phyloP scores from a whole-genome alignment of 2,888 invertebrate species.

The Baronia brevicornis region DNA sequence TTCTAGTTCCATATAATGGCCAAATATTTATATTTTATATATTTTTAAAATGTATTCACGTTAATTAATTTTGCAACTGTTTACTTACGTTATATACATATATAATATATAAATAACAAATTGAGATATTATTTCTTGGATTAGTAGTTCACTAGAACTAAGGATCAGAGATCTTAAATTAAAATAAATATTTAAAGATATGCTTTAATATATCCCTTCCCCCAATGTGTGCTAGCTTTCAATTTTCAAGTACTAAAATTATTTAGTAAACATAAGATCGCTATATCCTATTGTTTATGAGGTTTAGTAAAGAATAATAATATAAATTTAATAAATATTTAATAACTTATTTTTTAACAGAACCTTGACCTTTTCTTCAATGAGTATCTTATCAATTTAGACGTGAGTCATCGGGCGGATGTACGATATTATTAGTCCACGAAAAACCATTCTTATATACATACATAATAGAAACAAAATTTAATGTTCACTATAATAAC shows the following conservation, averaged over 20 bases:
- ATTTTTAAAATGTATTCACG: not conserved
- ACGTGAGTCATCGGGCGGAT: slow-evolving; percentile 11
- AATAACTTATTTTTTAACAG: slow-evolving; percentile 6
- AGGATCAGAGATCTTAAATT: not conserved
- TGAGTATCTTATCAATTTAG: slow-evolving; percentile 11
- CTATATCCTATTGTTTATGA: slow-evolving; percentile 6
- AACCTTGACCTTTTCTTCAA: slow-evolving; percentile 19
- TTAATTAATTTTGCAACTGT: not conserved
- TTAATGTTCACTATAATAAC: too few relatives aligned
- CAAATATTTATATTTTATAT: not conserved
- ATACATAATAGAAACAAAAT: too few relatives aligned
- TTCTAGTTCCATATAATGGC: not conserved
- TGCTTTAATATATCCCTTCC: too few relatives aligned
- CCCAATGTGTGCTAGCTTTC: too few relatives aligned
- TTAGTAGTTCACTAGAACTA: not conserved
- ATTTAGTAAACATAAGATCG: slow-evolving; percentile 9
- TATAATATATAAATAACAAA: too few relatives aligned
- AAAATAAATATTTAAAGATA: slow-evolving; percentile 1
- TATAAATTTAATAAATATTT: too few relatives aligned
- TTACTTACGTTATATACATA: too few relatives aligned
- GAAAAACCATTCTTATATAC: not conserved
- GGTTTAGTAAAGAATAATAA: slow-evolving; percentile 1
- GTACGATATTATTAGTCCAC: not conserved
- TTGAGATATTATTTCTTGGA: not conserved
- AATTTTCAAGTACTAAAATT: too few relatives aligned